Conservation (phyloP, 2,888 invertebrate species). For the Drosophila rellima region DNA sequence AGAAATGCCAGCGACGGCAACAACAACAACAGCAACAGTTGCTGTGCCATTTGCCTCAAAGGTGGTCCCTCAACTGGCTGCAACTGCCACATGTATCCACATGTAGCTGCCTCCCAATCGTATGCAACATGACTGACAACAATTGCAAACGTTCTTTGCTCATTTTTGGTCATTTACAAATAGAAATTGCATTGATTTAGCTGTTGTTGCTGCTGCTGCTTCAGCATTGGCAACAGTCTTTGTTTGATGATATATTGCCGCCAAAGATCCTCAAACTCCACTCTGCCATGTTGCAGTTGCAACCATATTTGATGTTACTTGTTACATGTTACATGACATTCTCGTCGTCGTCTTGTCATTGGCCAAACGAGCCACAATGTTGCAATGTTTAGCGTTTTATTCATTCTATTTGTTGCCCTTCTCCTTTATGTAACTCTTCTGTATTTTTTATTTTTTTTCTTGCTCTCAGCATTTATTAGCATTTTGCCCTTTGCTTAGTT, state of each 20-base stretch:
- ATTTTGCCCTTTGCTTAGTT: conserved; percentile 73
- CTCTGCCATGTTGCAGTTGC: conserved; percentile 22
- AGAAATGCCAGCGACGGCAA: conserved; percentile 55
- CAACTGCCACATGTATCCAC: conserved; percentile 24
- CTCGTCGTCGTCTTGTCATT: conserved; percentile 61
- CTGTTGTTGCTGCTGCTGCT: conserved; percentile 21
- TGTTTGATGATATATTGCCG: conserved; percentile 77
- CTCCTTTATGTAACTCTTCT: conserved; percentile 4
- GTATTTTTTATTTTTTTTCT: conserved; percentile 14
- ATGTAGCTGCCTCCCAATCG: conserved; percentile 41
- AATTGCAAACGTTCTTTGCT: conserved; percentile 48
- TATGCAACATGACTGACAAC: conserved; percentile 44
- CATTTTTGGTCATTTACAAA: conserved; percentile 81
- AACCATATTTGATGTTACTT: conserved; percentile 77
- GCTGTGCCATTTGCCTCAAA: conserved; percentile 69
- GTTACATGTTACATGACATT: conserved; percentile 75
- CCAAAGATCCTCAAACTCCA: conserved; percentile 53
- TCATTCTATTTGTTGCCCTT: conserved; percentile 34
- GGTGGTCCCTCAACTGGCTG: conserved; percentile 71
- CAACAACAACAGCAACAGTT: conserved; percentile 43
- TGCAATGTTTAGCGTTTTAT: conserved; percentile 60
- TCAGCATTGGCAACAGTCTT: conserved; percentile 35
- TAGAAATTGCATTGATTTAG: conserved; percentile 81
- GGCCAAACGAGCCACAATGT: conserved; percentile 73
- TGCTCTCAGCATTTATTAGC: conserved; percentile 71